Evolutionary conservation across 2,797 vertebrate species (phyloP), one percentile per base, ranked within the genome.

Genomic region (Gouania willdenowi): DNA sequence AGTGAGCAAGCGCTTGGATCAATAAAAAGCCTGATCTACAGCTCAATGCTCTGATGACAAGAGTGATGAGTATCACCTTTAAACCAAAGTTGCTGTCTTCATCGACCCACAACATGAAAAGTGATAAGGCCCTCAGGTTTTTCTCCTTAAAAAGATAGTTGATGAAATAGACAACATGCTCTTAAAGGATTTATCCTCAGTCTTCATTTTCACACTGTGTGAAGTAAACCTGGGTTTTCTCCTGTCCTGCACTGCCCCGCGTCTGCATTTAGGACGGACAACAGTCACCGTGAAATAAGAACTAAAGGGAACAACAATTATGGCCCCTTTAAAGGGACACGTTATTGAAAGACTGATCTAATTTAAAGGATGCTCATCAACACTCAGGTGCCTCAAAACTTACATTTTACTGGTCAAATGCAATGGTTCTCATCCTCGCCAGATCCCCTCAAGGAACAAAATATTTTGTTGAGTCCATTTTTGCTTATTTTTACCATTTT

Each of bases 31-130:
- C 35, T 38, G 59, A 58, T 71, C 62, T 48, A 6, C 12, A 18
- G 34, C 54, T 50, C 14, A 2, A 66, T 35, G 47, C 14, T 5
- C 41, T 27, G 56, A 68, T 64, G 68, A 79, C 66, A 59, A 42
- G 45, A 65, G 33, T 24, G 68, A 77, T 73, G 64, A 58, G 56
- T 12, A 44, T 69, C 58, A 55, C 30, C 52, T 61, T 71, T 56
- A 67, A 48, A 64, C 31, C 32, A 23, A 36, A 45, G 24, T 50
- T 20, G 14, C 25, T 1, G 21, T 35, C 44, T 65, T 66, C 48
- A 33, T 26, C 44, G 38, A 41, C 20, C 19, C 54, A 21, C 32
- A 26, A 31, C 46, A 61, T 69, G 21, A 58, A 68, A 50, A 71
- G 28, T 52, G 51, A 72, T 57, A 55, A 58, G 33, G 40, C 53